Evolutionary conservation across 2,888 invertebrate species (phyloP), one percentile per base, ranked within the genome.

Genomic region (Tridacna gigas): DNA sequence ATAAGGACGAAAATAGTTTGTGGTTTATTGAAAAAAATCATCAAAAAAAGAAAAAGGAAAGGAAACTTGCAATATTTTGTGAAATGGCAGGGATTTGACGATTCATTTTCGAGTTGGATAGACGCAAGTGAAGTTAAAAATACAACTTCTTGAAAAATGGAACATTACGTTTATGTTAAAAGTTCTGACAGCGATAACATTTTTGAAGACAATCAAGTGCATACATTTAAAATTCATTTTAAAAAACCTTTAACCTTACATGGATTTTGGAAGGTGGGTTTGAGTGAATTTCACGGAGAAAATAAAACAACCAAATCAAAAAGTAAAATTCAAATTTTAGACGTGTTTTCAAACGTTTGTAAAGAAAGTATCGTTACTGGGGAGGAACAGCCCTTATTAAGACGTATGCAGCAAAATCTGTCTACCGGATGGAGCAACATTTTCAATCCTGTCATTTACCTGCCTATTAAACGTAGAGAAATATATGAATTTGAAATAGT

Each of bases 321-420:
- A 37, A 25, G n/a, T 47, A 69, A 56, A 37, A 25, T 77, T n/a
- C 48, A 63, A 20, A 61, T 48, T 13, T 22, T 85, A 22, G 79
- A 85, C 66, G 73, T 85, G n/a, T 82, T 79, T 63, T 47, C 79
- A 12, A 79, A 82, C 60, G n/a, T 84, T 48, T 82, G 84, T 45
- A 74, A 77, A 74, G 82, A 82, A 77, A 85, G 82, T 56, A 82
- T 85, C 37, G 85, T 85, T 2, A 20, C 76, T 60, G 83, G 86
- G 11, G 79, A 37, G 45, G 82, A 86, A 75, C 60, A 76, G 60
- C 79, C 83, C 9, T 26, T 86, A 1, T 65, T 86, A 20, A 63
- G 82, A 80, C 78, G 81, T n/a, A 20, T 86, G 25, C 56, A 74
- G 77, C 74, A 73, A 74, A 82, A 77, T 69, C 51, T 13, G 9